Evolutionary conservation across 1,140 invertebrate species (phyloP).

Genomic region (Artemia franciscana): DNA sequence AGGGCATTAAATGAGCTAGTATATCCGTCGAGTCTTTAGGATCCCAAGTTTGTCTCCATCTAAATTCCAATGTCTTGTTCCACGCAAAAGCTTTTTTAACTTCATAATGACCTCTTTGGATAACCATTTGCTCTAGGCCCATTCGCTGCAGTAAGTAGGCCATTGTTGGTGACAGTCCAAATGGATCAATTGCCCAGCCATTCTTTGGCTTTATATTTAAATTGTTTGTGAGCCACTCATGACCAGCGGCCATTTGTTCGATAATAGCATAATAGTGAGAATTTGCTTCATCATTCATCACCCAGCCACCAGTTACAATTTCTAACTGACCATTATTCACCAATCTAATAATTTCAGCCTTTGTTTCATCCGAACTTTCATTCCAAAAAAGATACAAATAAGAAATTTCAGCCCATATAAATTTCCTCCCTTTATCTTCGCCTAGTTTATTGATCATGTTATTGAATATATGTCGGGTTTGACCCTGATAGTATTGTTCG

Average conservation of each 20-base stretch:
- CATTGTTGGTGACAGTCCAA: slow-evolving; percentile 69
- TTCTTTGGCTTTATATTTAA: slow-evolving; percentile 48
- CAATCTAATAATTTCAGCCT: slow-evolving; percentile 46
- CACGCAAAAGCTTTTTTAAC: slow-evolving; percentile 74
- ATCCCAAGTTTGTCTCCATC: slow-evolving; percentile 87
- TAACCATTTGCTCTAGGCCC: slow-evolving; percentile 62
- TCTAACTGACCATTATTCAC: slow-evolving; percentile 28
- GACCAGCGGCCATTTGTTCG: slow-evolving; percentile 70
- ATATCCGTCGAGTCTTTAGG: slow-evolving; percentile 48
- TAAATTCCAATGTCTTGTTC: slow-evolving; percentile 63
- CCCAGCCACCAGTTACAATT: slow-evolving; percentile 39
- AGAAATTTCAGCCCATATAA: slow-evolving; percentile 94
- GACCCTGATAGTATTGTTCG: slow-evolving; percentile 67
- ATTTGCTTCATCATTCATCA: slow-evolving; percentile 38
- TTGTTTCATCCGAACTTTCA: slow-evolving; percentile 38
- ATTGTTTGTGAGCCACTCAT: slow-evolving; percentile 71
- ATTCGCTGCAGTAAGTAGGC: slow-evolving; percentile 62
- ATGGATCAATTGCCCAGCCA: slow-evolving; percentile 90
- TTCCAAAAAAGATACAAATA: slow-evolving; percentile 84
- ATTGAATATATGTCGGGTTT: slow-evolving; percentile 70
- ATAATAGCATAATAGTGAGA: slow-evolving; percentile 33
- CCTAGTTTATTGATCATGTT: slow-evolving; percentile 64
- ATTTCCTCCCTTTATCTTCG: slow-evolving; percentile 53
- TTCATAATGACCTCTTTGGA: slow-evolving; percentile 85
- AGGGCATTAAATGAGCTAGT: slow-evolving; percentile 94